phyloP scores from a whole-genome alignment of 2,888 invertebrate species.

The Nomada goodeniana region DNA sequence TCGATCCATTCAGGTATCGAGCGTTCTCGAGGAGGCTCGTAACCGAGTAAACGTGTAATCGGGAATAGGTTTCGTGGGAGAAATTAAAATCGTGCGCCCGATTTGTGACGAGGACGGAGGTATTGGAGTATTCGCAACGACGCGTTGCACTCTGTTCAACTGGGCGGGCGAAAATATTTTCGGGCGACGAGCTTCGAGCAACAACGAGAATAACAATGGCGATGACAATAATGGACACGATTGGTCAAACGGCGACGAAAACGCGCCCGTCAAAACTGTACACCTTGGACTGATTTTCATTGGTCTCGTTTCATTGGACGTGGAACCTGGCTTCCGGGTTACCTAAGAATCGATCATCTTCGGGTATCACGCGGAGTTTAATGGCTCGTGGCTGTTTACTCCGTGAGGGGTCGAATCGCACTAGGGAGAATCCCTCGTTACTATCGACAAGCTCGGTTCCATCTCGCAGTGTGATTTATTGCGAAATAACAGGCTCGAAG shows the following conservation, averaged over 20 bases:
- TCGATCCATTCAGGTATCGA: constrained; percentile 21
- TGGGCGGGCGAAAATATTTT: no score
- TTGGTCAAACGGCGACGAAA: neutral
- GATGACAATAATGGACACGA: neutral
- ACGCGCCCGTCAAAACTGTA: neutral
- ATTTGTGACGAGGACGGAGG: no score
- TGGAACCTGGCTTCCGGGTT: constrained; percentile 37
- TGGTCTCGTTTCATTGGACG: neutral
- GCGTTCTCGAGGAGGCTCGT: constrained; percentile 20
- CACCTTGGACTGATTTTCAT: neutral
- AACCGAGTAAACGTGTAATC: constrained; percentile 6
- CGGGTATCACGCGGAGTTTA: constrained; percentile 62
- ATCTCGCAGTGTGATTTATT: constrained; percentile 77
- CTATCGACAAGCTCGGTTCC: constrained; percentile 71
- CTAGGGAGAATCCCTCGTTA: constrained; percentile 65
- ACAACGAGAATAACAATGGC: no score
- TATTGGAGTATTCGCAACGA: no score
- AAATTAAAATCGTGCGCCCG: no score
- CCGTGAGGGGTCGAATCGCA: constrained; percentile 53
- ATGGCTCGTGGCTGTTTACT: constrained; percentile 65
- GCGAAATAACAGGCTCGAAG: constrained; percentile 77
- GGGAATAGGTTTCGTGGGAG: neutral
- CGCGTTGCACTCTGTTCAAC: no score
- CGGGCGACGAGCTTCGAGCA: no score
- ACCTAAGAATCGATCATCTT: constrained; percentile 70